Evolutionary conservation across 2,888 invertebrate genomes (phyloP), one percentile per base, ranked within the genome.

Genomic region (Bhutanitis thaidina): DNA sequence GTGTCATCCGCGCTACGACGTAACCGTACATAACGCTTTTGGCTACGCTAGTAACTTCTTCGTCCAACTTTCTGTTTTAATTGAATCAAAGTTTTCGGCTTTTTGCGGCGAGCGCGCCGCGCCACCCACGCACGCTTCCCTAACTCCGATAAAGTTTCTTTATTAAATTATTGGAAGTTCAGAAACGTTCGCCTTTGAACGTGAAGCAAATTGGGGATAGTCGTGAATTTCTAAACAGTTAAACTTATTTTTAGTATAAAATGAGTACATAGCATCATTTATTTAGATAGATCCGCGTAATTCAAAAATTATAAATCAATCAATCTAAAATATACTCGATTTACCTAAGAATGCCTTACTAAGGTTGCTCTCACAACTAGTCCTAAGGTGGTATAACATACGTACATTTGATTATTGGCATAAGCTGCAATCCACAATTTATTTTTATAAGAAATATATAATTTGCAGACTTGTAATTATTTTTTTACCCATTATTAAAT

Each of bases 121-220:
- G 78, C 81, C 82, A 82, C 77, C 83, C 85, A 87, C 85, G 88
- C 85, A 88, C 87, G 87, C 80, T 80, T 76, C 70, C 74, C 76
- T 61, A 69, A 71, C 72, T 71, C 63, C 68, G 65, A 71, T 71
- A 80, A 88, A 89, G 80, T 88, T 89, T 87, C 84, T 83, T 87
- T 89, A 89, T 89, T 88, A 88, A 87, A 89, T 88, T 88, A 89
- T 89, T 85, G 84, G 82, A 78, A 84, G 85, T 85, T 85, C 77
- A 79, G 86, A 83, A 86, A 82, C 80, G 80, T 82, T 85, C 81
- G 79, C 80, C 82, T 88, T 88, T 85, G 85, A 84, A 80, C 78
- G 76, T 69, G 80, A 80, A 82, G 79, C 75, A 79, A 77, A 80
- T 83, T 80, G 74, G 67, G 71, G 69, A 79, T 82, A 80, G 76